Evolutionary conservation across 2,113 vertebrate genomes (phyloP), one percentile per base, ranked within the genome.

Genomic region (Kryptolebias marmoratus): DNA sequence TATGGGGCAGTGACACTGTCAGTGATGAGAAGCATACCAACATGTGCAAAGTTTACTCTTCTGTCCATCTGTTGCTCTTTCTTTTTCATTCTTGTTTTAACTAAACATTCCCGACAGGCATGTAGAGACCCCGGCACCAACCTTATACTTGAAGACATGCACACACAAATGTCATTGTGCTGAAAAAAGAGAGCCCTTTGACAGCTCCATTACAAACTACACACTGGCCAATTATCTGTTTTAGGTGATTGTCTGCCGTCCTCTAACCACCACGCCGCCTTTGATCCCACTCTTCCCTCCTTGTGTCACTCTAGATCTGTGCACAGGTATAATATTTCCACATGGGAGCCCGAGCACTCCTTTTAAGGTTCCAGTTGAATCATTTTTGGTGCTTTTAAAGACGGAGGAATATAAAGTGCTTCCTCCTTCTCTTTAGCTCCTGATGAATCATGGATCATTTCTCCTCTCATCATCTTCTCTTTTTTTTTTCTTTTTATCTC

Each of bases 351-450:
- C 31, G 72, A 81, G 75, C 27, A 31, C 68, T 75, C 71, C 77
- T 79, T 81, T 86, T 76, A 81, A 89, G 84, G 82, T 85, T 89
- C 82, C 89, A 90, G 84, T 86, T 90, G 73, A 90, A 89, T 90
- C 65, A 85, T 77, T 83, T 79, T 71, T 57, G 71, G 61, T 68
- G 67, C 79, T 57, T 86, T 86, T 74, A 87, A 87, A 90, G 66
- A 68, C 65, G 39, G 14, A n/a, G 15, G 2, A 42, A 42, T 42
- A 31, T 10, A 81, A 68, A 70, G 31, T 13, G 31, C 75, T 86
- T 90, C 76, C 82, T 81, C 68, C 77, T 78, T 76, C 62, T 72
- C 80, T 72, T 79, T 39, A 71, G 69, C 59, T 80, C 72, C 74
- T 81, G 83, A 91, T 88, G 87, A 90, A 86, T 89, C 83, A 80